These are phyloP conservation scores for Eudorcas thomsonii DNA, from an alignment of 2,113 vertebrate genomes.

Conservation along the genomic window DNA sequence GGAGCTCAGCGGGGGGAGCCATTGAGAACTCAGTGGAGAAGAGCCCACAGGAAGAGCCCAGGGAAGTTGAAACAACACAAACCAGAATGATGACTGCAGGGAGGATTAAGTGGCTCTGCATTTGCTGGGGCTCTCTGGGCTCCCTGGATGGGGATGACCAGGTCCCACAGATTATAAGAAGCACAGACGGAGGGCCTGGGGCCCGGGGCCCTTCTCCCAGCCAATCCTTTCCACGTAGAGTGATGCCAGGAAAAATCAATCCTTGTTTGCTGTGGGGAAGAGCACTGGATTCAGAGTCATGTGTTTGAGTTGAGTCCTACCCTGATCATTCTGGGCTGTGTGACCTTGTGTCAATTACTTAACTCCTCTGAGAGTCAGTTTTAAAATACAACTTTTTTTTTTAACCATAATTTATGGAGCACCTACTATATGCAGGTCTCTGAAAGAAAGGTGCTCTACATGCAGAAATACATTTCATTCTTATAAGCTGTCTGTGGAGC, in stretches of 20 bases:
- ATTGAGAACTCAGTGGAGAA: neutral
- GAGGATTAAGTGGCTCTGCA: neutral
- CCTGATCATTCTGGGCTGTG: neutral
- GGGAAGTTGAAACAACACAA: neutral
- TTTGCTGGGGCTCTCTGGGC: neutral
- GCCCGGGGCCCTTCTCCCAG: neutral
- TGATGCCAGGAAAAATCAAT: neutral
- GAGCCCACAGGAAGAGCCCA: neutral
- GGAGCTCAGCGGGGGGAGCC: constrained; percentile 23
- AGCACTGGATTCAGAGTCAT: neutral
- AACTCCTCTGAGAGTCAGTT: constrained; percentile 13
- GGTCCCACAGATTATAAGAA: neutral
- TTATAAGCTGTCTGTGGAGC: neutral
- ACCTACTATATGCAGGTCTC: neutral
- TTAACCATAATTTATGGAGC: neutral
- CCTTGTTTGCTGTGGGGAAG: neutral
- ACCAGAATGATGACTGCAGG: too few species aligned
- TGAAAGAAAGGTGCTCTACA: neutral
- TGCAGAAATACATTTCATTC: neutral
- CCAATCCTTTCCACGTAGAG: neutral
- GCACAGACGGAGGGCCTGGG: neutral
- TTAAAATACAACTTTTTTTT: neutral
- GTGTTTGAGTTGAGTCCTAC: neutral
- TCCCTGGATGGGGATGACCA: neutral
- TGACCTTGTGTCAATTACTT: neutral